phyloP scores from a whole-genome alignment of 1,140 invertebrate species.

The Solen grandis region DNA sequence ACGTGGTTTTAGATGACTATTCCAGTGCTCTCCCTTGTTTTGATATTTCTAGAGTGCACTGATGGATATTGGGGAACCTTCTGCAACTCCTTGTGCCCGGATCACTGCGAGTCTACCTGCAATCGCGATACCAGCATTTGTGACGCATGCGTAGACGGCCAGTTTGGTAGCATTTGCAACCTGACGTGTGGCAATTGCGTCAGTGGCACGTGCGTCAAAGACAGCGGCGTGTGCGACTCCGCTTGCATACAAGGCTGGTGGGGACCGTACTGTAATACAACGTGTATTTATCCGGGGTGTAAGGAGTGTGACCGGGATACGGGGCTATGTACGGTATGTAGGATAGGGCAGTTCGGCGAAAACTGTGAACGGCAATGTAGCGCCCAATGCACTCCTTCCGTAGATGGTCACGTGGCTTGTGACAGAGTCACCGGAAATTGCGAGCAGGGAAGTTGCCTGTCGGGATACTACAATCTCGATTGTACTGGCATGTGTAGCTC shows the following conservation, averaged over 20 bases:
- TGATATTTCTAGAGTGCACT: no score
- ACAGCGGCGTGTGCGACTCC: slow-evolving; percentile 15
- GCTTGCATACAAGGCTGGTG: slow-evolving; percentile 14
- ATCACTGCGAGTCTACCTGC: not conserved
- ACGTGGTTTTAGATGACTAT: no score
- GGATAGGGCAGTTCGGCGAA: slow-evolving; percentile 11
- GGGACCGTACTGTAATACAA: slow-evolving; percentile 8
- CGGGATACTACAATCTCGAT: slow-evolving; percentile 20
- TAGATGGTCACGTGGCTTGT: not conserved
- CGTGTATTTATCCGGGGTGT: slow-evolving; percentile 24
- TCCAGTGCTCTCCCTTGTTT: no score
- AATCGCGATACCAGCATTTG: slow-evolving; percentile 10
- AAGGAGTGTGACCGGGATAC: slow-evolving; percentile 12
- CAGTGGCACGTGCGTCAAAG: slow-evolving; percentile 12
- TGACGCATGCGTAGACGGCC: slow-evolving; percentile 1
- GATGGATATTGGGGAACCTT: not conserved
- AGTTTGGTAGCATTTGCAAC: slow-evolving; percentile 23
- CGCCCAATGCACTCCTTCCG: not conserved
- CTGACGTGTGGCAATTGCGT: not conserved
- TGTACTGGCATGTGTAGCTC: slow-evolving; percentile 12
- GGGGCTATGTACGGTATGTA: slow-evolving; percentile 24
- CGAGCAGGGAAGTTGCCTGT: not conserved
- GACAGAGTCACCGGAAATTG: slow-evolving; percentile 8
- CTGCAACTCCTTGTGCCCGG: not conserved
- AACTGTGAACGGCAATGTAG: slow-evolving; percentile 25